These are phyloP conservation scores for Watsonalla cultraria DNA, from an alignment of 2,888 invertebrate species.

Conservation along the genomic window DNA sequence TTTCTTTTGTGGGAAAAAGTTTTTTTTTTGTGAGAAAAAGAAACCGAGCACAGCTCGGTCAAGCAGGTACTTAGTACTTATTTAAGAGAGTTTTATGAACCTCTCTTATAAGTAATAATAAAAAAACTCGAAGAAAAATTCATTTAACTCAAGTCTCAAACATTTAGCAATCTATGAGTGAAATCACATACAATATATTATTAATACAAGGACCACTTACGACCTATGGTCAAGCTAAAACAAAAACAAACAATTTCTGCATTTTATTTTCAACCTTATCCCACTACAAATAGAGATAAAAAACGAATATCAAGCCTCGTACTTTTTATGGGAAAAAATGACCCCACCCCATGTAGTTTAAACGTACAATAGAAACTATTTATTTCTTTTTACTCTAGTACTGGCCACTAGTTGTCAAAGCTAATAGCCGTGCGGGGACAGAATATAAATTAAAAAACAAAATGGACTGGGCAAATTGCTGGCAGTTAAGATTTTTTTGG, in stretches of 20 bases:
- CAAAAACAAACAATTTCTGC: slow-evolving; percentile 6
- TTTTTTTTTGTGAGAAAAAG: no score
- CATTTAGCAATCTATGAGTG: slow-evolving; percentile 3
- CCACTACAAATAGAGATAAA: not conserved
- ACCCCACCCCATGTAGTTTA: slow-evolving; percentile 37
- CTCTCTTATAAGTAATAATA: no score
- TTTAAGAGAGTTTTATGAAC: no score
- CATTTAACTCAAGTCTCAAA: slow-evolving; percentile 2
- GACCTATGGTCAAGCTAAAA: slow-evolving; percentile 5
- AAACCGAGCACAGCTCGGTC: no score
- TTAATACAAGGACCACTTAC: not conserved
- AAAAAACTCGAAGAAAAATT: no score
- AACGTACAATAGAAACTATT: slow-evolving; percentile 43
- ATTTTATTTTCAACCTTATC: not conserved
- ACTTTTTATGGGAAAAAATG: slow-evolving; percentile 22
- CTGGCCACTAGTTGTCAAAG: slow-evolving; percentile 35
- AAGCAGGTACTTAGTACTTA: no score
- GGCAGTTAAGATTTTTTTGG: not conserved
- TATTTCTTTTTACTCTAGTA: slow-evolving; percentile 19
- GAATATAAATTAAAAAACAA: slow-evolving; percentile 5
- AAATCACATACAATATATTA: not conserved
- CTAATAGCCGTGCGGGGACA: slow-evolving; percentile 23
- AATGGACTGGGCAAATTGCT: slow-evolving; percentile 2
- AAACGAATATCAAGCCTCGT: slow-evolving; percentile 10
- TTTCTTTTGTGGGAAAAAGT: no score